Evolutionary conservation across 2,797 vertebrate species (phyloP).

Genomic region (Eospalax fontanierii): DNA sequence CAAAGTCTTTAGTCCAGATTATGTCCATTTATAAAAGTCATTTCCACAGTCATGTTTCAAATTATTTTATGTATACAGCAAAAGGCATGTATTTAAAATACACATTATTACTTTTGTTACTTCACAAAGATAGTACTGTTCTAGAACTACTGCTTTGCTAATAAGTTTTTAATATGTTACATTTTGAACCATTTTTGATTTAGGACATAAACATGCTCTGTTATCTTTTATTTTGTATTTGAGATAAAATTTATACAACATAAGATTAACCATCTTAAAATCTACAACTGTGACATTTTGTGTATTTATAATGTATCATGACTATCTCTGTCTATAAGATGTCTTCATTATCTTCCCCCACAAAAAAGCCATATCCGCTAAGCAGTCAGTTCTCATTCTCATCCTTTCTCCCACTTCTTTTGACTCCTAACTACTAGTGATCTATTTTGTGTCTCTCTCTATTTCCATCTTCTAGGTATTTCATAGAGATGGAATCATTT

Average conservation of each 20-base stretch:
- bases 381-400: not conserved
- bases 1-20: too few species aligned
- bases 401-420: not conserved
- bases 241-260: conserved; percentile 28
- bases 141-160: not conserved
- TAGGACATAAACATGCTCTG: not conserved
- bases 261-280: not conserved
- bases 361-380: not conserved
- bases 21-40: too few species aligned
- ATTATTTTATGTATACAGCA: conserved; percentile 31
- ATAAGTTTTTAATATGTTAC: conserved; percentile 27
- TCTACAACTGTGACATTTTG: not conserved
- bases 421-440: not conserved
- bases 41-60: not conserved
- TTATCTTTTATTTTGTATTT: not conserved
- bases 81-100: not conserved
- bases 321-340: not conserved
- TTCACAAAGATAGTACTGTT: not conserved
- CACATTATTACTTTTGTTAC: conserved; percentile 17
- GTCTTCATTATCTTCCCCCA: not conserved
- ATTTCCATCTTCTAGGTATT: not conserved
- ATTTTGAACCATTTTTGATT: conserved; percentile 29
- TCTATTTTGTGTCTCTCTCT: not conserved
- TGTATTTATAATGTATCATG: not conserved
- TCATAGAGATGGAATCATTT: not conserved